phyloP scores from a whole-genome alignment of 2,797 vertebrate genomes.

The Molossus alvarezi region DNA sequence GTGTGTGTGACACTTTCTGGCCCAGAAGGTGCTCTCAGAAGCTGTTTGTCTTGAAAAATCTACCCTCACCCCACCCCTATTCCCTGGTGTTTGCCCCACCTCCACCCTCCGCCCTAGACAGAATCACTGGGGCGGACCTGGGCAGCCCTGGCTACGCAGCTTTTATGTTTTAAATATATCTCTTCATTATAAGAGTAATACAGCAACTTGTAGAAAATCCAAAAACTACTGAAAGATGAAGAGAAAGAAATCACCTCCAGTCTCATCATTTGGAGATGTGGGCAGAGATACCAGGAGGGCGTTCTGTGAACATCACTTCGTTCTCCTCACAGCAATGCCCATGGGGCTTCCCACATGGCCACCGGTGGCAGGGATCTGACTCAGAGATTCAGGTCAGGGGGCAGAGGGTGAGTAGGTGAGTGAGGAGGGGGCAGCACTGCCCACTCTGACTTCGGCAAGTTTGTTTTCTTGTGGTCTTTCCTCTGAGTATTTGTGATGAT shows the following conservation, averaged over 20 bases:
- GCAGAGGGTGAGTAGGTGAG: too few species aligned
- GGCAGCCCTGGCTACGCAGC: neutral
- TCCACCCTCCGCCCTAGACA: neutral
- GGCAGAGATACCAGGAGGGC: neutral
- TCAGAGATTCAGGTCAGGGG: neutral
- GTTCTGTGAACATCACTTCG: neutral
- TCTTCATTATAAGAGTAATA: neutral
- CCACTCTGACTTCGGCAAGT: neutral
- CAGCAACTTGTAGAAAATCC: neutral
- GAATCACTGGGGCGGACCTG: neutral
- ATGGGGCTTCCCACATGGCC: fast-evolving
- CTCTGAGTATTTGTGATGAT: neutral
- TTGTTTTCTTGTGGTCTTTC: neutral
- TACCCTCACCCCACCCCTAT: neutral
- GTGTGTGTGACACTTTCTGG: too few species aligned
- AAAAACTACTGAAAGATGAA: neutral
- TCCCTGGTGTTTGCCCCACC: neutral
- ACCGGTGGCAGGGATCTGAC: neutral
- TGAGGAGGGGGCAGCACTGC: too few species aligned
- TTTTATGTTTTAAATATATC: neutral
- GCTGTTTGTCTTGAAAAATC: neutral
- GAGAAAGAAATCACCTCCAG: neutral
- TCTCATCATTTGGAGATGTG: neutral
- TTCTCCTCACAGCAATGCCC: neutral
- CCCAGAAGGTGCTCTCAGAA: neutral